A percentile compares a stretch with the other conserved stretches of the same genome.
Conservation (phyloP, 2,113 vertebrate genomes). For the Aptenodytes forsteri region DNA sequence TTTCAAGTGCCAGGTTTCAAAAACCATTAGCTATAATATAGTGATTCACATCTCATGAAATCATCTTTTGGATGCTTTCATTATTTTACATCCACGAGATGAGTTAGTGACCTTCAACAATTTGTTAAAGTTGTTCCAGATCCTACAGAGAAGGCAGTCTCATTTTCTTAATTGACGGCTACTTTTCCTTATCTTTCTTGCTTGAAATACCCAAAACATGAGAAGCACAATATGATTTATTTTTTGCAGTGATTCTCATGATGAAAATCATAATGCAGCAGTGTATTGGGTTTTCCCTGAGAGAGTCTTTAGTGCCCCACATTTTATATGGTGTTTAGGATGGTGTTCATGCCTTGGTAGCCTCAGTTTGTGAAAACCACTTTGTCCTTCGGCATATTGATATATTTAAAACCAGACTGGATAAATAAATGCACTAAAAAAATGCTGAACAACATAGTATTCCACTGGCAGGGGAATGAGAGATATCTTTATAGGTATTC, state of each 20-base stretch:
- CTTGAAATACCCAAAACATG: not conserved
- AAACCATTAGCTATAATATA: not conserved
- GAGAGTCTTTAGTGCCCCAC: not conserved
- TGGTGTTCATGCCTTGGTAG: not conserved
- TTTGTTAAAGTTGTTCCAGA: not conserved
- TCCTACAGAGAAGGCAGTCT: not conserved
- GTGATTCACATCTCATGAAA: not conserved
- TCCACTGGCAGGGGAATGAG: not conserved
- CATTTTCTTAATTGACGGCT: not conserved
- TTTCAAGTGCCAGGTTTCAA: not conserved
- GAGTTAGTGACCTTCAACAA: not conserved
- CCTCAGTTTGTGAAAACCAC: not conserved
- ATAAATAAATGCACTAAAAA: not conserved
- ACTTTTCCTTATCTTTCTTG: not conserved
- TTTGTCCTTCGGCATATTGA: not conserved
- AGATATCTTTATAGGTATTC: not conserved
- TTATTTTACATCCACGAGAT: not conserved
- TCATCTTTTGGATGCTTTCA: not conserved
- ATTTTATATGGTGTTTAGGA: not conserved
- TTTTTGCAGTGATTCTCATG: not conserved
- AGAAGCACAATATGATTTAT: not conserved
- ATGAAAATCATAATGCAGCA: not conserved
- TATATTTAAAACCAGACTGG: not conserved
- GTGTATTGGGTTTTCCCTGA: not conserved
- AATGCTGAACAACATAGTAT: not conserved